Percentiles rank a stretch among this genome's conserved stretches.
phyloP scores from a whole-genome alignment of 1,140 invertebrate species.

The Drosophila sp. region DNA sequence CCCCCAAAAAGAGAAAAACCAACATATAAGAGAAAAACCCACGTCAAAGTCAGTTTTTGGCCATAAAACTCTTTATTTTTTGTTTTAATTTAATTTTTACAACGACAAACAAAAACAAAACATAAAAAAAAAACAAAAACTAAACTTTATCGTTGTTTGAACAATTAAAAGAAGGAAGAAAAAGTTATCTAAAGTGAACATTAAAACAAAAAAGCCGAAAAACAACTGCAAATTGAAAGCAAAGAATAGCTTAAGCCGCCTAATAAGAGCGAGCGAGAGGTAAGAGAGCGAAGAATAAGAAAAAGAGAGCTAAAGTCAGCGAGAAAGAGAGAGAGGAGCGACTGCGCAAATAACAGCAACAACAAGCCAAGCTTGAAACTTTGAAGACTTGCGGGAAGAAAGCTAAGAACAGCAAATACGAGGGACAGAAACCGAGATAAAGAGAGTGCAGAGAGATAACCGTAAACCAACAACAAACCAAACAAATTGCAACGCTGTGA shows the following conservation, averaged over 20 bases:
- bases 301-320: conserved; percentile 28
- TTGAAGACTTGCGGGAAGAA: conserved; percentile 64
- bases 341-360: conserved; percentile 68
- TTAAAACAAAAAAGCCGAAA: conserved; percentile 29
- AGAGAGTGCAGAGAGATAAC: conserved; percentile 58
- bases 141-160: conserved; percentile 4
- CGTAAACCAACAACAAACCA: conserved; percentile 71
- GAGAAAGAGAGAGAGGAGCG: conserved; percentile 59
- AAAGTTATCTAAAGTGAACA: conserved; percentile 3
- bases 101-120: conserved; percentile 31
- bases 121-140: not conserved
- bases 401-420: not conserved
- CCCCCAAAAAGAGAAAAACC: conserved; percentile 39
- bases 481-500: conserved; percentile 80
- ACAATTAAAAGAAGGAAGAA: not conserved
- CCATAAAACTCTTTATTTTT: conserved; percentile 66
- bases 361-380: conserved; percentile 79
- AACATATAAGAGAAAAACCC: not conserved
- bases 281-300: not conserved
- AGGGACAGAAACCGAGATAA: conserved; percentile 26
- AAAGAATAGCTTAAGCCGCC: conserved; percentile 38
- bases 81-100: conserved; percentile 51
- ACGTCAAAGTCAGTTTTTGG: conserved; percentile 44
- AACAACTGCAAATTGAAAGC: conserved; percentile 5
- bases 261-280: not conserved